phyloP scores from a whole-genome alignment of 2,113 vertebrate genomes.

The Xiphorhynchus elegans region DNA sequence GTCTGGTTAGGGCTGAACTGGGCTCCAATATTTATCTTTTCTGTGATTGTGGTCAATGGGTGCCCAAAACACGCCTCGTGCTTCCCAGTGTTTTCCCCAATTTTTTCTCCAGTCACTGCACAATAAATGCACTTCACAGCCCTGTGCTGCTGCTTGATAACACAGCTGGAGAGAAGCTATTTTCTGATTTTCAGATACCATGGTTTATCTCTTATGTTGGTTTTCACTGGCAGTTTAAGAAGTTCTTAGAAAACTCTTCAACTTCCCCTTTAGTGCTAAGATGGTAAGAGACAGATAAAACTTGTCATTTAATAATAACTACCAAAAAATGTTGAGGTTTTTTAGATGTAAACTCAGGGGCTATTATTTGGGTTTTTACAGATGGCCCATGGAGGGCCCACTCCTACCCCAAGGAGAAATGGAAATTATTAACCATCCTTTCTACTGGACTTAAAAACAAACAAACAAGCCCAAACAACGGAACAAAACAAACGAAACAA shows the following conservation, averaged over 20 bases:
- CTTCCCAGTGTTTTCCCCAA: not conserved
- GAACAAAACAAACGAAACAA: not conserved
- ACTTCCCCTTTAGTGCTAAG: not conserved
- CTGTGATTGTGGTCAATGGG: not conserved
- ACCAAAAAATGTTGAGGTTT: not conserved
- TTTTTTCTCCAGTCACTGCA: not conserved
- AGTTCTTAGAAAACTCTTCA: slow-evolving; percentile 58
- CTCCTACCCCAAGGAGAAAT: not conserved
- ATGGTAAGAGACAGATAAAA: slow-evolving; percentile 33
- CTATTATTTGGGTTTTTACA: not conserved
- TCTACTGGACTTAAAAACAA: not conserved
- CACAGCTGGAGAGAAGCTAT: slow-evolving; percentile 41
- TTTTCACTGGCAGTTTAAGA: slow-evolving; percentile 45
- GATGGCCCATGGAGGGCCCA: not conserved
- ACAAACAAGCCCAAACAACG: not conserved
- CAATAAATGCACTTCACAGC: not conserved
- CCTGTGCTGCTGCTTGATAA: slow-evolving; percentile 22
- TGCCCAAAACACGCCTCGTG: rapidly evolving
- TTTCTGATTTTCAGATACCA: slow-evolving; percentile 42
- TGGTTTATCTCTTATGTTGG: slow-evolving; percentile 37
- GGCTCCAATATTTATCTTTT: not conserved
- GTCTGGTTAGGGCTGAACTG: not conserved
- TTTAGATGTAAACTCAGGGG: not conserved
- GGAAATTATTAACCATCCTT: not conserved
- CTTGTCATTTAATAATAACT: not conserved